These are phyloP conservation scores for Myotis lucifugus DNA, from an alignment of 2,113 vertebrate species.

Conservation along the genomic window DNA sequence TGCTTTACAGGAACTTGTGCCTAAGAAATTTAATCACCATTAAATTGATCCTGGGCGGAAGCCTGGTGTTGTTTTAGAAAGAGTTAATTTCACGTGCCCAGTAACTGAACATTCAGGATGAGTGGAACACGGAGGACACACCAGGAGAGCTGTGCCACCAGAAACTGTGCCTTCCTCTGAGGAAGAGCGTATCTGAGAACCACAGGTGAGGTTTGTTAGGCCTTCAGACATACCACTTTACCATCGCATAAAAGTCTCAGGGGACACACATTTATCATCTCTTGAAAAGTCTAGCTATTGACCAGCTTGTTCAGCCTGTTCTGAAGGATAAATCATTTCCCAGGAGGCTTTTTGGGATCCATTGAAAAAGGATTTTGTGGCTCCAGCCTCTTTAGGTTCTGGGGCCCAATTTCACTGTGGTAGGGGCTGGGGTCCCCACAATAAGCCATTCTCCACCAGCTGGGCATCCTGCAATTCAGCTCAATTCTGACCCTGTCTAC, in stretches of 20 bases:
- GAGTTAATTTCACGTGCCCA: background rate
- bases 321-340: background rate
- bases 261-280: background rate
- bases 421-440: background rate
- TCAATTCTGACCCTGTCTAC: background rate
- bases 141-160: background rate
- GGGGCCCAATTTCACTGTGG: background rate
- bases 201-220: background rate
- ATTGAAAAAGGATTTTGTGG: background rate
- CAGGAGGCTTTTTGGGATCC: background rate
- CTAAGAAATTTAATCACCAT: constrained; percentile 10
- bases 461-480: background rate
- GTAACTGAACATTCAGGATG: background rate
- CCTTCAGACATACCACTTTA: background rate
- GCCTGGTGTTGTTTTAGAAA: constrained; percentile 29
- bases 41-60: background rate
- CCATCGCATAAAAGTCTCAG: background rate
- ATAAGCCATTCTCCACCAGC: background rate
- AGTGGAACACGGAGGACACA: background rate
- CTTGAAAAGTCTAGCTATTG: background rate
- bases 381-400: background rate
- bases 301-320: background rate
- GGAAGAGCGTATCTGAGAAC: background rate
- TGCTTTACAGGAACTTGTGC: background rate
- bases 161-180: background rate